Evolutionary conservation across 2,797 vertebrate species (phyloP).

Genomic region (Sebastes aleutianus): DNA sequence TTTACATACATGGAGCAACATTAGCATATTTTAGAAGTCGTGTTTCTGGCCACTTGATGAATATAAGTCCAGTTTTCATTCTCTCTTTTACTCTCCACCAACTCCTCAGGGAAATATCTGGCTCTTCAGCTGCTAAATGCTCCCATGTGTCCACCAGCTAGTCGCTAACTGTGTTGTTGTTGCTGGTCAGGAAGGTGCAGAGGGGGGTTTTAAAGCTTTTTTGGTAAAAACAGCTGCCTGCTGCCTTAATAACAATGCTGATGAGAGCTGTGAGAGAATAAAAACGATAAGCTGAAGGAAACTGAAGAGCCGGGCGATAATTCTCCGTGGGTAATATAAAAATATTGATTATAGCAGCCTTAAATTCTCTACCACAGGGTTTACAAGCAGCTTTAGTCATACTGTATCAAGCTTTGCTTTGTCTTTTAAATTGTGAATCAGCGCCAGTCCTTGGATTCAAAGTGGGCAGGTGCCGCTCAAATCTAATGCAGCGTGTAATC

Average conservation of each 20-base stretch:
- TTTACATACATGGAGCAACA: background rate
- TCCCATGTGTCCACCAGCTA: background rate
- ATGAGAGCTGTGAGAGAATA: background rate
- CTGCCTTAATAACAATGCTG: background rate
- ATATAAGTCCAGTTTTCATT: background rate
- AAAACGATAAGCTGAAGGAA: background rate
- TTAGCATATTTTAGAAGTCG: background rate
- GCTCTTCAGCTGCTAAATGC: background rate
- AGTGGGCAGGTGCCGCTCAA: conserved; percentile 12
- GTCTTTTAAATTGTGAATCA: background rate
- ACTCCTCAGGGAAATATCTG: background rate
- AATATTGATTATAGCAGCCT: conserved; percentile 8
- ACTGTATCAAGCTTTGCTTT: conserved; percentile 7
- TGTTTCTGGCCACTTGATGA: background rate
- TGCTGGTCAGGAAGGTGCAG: background rate
- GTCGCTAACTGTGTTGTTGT: background rate
- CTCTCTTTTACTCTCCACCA: background rate
- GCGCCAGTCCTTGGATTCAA: background rate
- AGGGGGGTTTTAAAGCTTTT: background rate
- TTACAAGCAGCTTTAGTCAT: conserved; percentile 14
- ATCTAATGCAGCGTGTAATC: background rate
- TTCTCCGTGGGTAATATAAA: background rate
- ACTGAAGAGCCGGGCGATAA: background rate
- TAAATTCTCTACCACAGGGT: background rate
- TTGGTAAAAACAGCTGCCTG: background rate